Evolutionary conservation across 2,113 vertebrate species (phyloP), one percentile per base, ranked within the genome.

Genomic region (Lepus europaeus): DNA sequence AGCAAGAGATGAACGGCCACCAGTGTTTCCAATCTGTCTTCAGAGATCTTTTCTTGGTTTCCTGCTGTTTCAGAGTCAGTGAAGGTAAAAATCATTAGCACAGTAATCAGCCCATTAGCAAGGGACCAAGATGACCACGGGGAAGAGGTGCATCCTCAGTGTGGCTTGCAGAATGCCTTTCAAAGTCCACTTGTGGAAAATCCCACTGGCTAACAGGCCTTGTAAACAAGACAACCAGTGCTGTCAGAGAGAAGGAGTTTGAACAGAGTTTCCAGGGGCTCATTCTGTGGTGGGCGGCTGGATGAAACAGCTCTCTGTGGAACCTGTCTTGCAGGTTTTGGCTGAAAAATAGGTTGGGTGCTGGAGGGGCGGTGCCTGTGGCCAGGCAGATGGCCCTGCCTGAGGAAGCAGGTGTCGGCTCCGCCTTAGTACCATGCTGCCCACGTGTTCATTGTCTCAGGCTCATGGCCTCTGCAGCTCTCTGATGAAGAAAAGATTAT

Each of bases 1-100:
- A 95, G 94, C 92, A 83, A 94, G 87, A 79, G 91, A 68, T 68
- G 79, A 91, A 85, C 84, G 70, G n/a, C 1, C 81, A 85, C 61
- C 36, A 33, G 66, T 0, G 36, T 91, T 97, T 94, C 0, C 0
- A 73, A 13, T 96, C 88, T 93, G 19, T 51, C 81, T 93, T 90
- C 89, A 81, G 14, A 45, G 70, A 80, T 80, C 73, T 91, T 93
- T 53, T 89, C 80, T 63, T 9, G 25, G 2, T 70, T 95, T 96
- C 95, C 87, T 25, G 39, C 36, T 89, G 63, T 97, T 95, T 95
- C 61, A 78, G 89, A 89, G 33, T 89, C 76, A 86, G 0, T 89
- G 73, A 93, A 95, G 74, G 45, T 39, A 63, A 97, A 45, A 96
- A 51, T 51, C 14, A 33, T 66, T 84, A 88, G 89, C 74, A 83